A percentile compares a stretch with the other conserved stretches of the same genome.
Conservation (phyloP, 1,140 invertebrate genomes). For the Diabrotica undecimpunctata region DNA sequence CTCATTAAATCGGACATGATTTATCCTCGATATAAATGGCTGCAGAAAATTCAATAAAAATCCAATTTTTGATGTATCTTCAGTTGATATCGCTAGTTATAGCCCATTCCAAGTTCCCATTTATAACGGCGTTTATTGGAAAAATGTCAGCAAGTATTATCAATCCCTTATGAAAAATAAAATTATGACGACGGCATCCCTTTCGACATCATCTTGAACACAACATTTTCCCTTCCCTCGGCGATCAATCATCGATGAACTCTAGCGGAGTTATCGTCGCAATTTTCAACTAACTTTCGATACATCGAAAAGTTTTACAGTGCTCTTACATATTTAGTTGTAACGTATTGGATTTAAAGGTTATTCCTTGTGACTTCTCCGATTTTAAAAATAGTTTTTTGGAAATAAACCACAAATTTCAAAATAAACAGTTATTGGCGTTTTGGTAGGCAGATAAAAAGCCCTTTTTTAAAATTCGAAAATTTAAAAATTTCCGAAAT, state of each 20-base stretch:
- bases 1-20: too few species aligned
- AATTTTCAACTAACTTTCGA: conserved; percentile 3
- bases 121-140: conserved; percentile 1
- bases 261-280: background rate
- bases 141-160: background rate
- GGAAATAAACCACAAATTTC: too few species aligned
- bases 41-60: background rate
- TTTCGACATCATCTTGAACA: background rate
- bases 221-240: background rate
- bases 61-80: background rate
- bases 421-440: too few species aligned
- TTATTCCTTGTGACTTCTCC: too few species aligned
- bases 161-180: conserved; percentile 3
- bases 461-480: too few species aligned
- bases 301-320: background rate
- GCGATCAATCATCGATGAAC: background rate
- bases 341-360: too few species aligned
- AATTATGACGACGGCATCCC: background rate
- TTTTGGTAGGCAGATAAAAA: too few species aligned
- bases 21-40: too few species aligned
- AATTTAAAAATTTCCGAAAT: too few species aligned
- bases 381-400: too few species aligned
- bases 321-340: too few species aligned
- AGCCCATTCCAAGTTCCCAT: background rate
- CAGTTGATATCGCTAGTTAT: background rate